Percentiles rank a stretch among this genome's conserved stretches.
Conservation (phyloP, 2,888 invertebrate species). For the Neoaliturus tenellus region DNA sequence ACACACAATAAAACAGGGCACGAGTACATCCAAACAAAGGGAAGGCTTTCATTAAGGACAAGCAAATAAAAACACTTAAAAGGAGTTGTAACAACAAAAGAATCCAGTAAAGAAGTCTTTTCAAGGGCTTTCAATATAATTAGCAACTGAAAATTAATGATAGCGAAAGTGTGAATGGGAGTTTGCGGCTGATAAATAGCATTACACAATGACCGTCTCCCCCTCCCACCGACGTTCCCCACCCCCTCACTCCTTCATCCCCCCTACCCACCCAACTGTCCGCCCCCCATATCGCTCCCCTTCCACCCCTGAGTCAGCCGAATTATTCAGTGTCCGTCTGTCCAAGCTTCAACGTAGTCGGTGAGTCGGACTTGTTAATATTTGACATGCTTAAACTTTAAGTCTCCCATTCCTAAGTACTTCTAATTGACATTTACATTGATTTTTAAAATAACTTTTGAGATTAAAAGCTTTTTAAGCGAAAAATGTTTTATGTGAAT, state of each 20-base stretch:
- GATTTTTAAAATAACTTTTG: too few relatives aligned
- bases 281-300: too few relatives aligned
- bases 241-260: neutral
- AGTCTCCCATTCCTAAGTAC: too few relatives aligned
- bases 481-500: too few relatives aligned
- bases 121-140: neutral
- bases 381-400: neutral
- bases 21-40: too few relatives aligned
- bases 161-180: constrained; percentile 36
- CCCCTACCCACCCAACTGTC: too few relatives aligned
- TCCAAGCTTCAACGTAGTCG: neutral
- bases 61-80: neutral
- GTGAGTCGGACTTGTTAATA: neutral
- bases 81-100: neutral
- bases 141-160: constrained; percentile 10
- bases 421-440: too few relatives aligned
- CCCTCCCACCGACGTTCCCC: neutral
- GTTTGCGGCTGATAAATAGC: constrained; percentile 38
- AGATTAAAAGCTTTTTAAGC: too few relatives aligned
- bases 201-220: neutral
- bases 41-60: neutral
- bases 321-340: constrained; percentile 46
- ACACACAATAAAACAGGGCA: too few relatives aligned
- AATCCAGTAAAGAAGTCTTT: neutral
- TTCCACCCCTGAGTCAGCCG: constrained; percentile 9